Evolutionary conservation across 2,888 invertebrate genomes (phyloP), one percentile per base, ranked within the genome.

Genomic region (Leptopilina drosophilae): DNA sequence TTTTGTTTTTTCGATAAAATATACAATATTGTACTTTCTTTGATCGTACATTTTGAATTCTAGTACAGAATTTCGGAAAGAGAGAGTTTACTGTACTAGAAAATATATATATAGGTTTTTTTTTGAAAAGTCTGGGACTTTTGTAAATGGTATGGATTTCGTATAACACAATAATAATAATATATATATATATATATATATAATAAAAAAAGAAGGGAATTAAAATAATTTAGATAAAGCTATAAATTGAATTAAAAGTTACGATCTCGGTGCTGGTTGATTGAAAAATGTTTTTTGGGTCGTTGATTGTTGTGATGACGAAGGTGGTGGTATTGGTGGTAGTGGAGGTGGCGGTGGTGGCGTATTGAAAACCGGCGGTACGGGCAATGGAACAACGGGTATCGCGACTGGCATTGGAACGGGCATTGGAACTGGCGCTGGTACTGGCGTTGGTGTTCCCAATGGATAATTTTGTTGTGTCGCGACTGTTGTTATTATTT

Each of bases 261-360:
- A 91, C 83, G 90, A 88, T 77, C 89, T 90, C 56, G 90, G 85
- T 59, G 88, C 85, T 9, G 90, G 84, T 75, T 91, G 89, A 81
- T 83, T 88, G 83, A 87, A 90, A 81, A 87, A 89, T 11, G 85
- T 78, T 77, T 89, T 88, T 77, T 85, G 87, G 78, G 82, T 77
- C 49, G 49, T 53, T 64, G 83, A 83, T 76, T 76, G 81, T 33
- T 81, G 69, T 64, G 84, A 84, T 12, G 84, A 82, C 5, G 76
- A 77, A 53, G 86, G 84, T 11, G 82, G 82, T 12, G 85, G 81
- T 2, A 83, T 85, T 4, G 88, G 80, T 8, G 86, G 84, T 8
- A 86, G 83, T 26, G 87, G 85, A 12, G 79, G 82, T 73, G 88
- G 49, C 78, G 46, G 87, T 77, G 79, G 85, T 20, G 85, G 11